Evolutionary conservation across 2,797 vertebrate species (phyloP).

Genomic region (Fringilla coelebs): DNA sequence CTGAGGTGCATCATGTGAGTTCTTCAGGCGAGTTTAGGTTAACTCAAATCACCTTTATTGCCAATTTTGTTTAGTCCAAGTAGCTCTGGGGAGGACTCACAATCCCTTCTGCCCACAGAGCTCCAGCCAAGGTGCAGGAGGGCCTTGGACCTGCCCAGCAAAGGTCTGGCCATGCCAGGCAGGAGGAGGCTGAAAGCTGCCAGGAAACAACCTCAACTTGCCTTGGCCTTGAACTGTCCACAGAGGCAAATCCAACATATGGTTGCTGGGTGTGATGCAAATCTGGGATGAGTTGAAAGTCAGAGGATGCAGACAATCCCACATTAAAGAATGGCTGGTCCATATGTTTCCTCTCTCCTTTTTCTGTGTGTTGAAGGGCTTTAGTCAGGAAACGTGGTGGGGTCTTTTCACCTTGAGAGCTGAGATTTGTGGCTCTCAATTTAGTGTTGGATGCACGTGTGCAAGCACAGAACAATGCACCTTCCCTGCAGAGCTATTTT

Average conservation of each 20-base stretch:
- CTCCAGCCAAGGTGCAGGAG: background rate
- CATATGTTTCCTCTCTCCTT: conserved; percentile 57
- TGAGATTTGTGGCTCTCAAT: background rate
- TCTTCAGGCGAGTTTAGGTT: background rate
- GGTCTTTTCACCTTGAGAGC: background rate
- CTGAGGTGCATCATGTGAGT: background rate
- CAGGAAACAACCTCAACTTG: background rate
- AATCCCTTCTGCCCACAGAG: background rate
- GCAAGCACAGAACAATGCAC: conserved; percentile 30
- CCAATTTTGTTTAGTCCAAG: background rate
- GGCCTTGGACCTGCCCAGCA: background rate
- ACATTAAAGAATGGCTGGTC: conserved; percentile 16
- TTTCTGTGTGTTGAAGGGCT: background rate
- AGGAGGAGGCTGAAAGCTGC: background rate
- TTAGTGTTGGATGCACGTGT: background rate
- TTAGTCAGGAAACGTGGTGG: conserved; percentile 9
- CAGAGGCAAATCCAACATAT: conserved; percentile 7
- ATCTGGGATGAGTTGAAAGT: conserved; percentile 33
- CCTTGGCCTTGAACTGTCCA: background rate
- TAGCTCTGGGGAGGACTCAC: background rate
- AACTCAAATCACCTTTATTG: background rate
- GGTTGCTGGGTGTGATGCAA: background rate
- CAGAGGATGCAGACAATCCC: conserved; percentile 30
- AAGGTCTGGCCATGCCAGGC: background rate
- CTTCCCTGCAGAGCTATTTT: conserved; percentile 40